Evolutionary conservation across 2,113 vertebrate species (phyloP).

Genomic region (Ailuropoda melanoleuca): DNA sequence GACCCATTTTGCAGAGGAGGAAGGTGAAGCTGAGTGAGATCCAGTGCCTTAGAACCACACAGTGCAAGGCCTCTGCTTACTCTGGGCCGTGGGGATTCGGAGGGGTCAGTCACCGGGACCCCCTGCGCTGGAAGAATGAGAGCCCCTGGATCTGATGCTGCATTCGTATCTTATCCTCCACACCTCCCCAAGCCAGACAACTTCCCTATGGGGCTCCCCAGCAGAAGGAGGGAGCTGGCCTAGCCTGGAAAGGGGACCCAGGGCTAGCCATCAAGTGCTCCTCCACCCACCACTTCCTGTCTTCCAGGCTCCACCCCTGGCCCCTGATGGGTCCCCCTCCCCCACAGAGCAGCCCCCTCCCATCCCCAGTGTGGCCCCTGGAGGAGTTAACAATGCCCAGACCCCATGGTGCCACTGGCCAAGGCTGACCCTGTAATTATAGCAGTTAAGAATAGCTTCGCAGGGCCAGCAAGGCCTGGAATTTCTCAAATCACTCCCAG

Average conservation of each 20-base stretch:
- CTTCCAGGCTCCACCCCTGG: neutral
- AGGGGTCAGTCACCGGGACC: neutral
- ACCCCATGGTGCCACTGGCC: constrained; percentile 49
- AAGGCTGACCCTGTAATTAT: constrained; percentile 77
- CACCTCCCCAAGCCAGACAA: neutral
- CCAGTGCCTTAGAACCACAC: neutral
- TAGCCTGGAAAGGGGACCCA: neutral
- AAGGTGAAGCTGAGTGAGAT: neutral
- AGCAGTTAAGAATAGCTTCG: constrained; percentile 80
- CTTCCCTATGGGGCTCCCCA: neutral
- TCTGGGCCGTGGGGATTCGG: neutral
- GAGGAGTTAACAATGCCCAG: constrained; percentile 65
- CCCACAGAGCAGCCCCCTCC: neutral
- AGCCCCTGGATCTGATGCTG: neutral
- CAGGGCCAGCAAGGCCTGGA: constrained; percentile 46
- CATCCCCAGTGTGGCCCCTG: constrained; percentile 16
- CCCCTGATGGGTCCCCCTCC: neutral
- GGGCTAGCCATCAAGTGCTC: neutral
- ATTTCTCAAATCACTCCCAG: constrained; percentile 82
- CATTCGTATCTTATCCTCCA: neutral
- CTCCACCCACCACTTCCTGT: constrained; percentile 59
- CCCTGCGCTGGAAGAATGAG: neutral
- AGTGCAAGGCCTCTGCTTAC: neutral
- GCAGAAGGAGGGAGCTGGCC: neutral
- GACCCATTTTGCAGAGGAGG: neutral